Conservation (phyloP, 2,797 vertebrate species). For the Premnoplex brunnescens region DNA sequence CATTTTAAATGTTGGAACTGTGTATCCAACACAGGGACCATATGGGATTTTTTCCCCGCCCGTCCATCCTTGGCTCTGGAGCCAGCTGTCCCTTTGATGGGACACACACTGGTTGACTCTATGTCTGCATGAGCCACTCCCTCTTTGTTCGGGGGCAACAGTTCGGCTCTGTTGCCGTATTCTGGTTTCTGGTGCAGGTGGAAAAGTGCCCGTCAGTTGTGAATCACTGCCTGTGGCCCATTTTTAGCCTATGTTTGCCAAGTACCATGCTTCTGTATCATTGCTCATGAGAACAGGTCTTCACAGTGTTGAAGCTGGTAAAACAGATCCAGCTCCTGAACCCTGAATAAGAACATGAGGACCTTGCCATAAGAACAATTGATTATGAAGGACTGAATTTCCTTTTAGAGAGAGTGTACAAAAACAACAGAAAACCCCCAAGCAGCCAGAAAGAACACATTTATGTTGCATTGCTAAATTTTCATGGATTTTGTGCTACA, state of each 20-base stretch:
- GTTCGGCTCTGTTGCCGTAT: not conserved
- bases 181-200: not conserved
- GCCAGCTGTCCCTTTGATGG: not conserved
- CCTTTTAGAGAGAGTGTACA: not conserved
- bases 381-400: not conserved
- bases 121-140: not conserved
- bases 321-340: fast-evolving
- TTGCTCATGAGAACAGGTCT: not conserved
- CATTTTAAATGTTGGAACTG: not conserved
- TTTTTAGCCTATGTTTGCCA: not conserved
- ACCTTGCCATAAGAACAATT: not conserved
- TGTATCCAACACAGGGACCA: not conserved
- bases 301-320: not conserved
- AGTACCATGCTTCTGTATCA: not conserved
- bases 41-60: not conserved
- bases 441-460: not conserved
- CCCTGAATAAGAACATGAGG: not conserved
- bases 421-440: not conserved
- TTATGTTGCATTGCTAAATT: not conserved
- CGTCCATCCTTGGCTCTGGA: fast-evolving
- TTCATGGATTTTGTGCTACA: not conserved
- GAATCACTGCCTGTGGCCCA: not conserved
- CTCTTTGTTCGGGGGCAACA: not conserved
- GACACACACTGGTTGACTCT: not conserved
- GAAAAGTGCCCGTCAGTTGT: not conserved